A percentile compares a stretch with the other conserved stretches of the same genome.
Conservation (phyloP, 1,140 invertebrate genomes). For the Solen grandis region DNA sequence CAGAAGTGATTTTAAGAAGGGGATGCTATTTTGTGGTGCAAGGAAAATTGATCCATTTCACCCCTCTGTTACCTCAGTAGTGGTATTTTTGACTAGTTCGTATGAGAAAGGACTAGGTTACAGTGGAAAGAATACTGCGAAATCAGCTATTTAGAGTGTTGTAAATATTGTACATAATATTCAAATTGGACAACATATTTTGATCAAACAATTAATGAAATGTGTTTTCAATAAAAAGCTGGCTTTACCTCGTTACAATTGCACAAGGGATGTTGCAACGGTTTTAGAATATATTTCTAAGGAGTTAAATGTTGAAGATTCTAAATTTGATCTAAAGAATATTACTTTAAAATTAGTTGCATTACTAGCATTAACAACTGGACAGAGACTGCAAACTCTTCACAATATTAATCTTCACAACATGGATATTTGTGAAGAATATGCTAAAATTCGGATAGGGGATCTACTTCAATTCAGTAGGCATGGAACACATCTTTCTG, state of each 20-base stretch:
- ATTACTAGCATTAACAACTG: constrained; percentile 1
- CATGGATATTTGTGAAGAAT: background rate
- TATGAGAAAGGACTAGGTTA: background rate
- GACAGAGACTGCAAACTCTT: background rate
- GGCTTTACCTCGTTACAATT: background rate
- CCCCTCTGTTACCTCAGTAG: background rate
- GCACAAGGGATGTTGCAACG: background rate
- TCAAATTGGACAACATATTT: background rate
- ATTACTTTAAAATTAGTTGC: background rate
- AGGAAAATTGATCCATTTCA: constrained; percentile 2
- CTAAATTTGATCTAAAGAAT: background rate
- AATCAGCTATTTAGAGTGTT: background rate
- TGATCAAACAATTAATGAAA: constrained; percentile 2
- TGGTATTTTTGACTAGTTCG: background rate
- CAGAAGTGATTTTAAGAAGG: background rate
- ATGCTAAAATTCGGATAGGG: background rate
- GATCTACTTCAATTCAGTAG: background rate
- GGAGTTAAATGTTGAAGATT: background rate
- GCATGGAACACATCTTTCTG: background rate
- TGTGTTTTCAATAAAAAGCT: background rate
- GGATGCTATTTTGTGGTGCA: background rate
- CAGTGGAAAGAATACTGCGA: constrained; percentile 2
- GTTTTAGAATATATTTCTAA: background rate
- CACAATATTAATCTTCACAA: background rate
- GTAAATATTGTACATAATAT: background rate